A percentile compares a stretch with the other conserved stretches of the same genome.
Conservation (phyloP, 2,888 invertebrate genomes). For the Dryomyza anilis region DNA sequence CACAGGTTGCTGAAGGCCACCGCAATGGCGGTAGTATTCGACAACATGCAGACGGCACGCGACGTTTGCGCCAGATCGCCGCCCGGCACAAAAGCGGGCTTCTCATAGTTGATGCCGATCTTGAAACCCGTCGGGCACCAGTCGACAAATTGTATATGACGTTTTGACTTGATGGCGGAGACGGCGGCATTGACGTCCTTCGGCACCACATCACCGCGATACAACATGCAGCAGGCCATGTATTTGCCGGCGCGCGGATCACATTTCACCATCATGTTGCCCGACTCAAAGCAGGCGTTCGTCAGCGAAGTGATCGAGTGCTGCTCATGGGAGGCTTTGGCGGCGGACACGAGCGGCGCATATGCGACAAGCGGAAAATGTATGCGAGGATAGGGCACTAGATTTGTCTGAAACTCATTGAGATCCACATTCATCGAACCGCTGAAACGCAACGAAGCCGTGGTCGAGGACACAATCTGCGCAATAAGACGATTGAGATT, state of each 20-base stretch:
- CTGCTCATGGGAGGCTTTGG: slow-evolving; percentile 51
- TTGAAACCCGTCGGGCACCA: slow-evolving; percentile 95
- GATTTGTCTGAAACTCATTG: slow-evolving; percentile 87
- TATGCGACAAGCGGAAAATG: slow-evolving; percentile 65
- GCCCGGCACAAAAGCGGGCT: slow-evolving; percentile 76
- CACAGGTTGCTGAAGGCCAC: slow-evolving; percentile 89
- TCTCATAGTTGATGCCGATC: slow-evolving; percentile 84
- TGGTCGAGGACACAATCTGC: slow-evolving; percentile 84
- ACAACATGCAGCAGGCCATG: slow-evolving; percentile 87
- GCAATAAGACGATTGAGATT: slow-evolving; percentile 74
- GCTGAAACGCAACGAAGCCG: slow-evolving; percentile 84
- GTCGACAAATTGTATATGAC: slow-evolving; percentile 86
- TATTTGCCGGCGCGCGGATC: slow-evolving; percentile 84
- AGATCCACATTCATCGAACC: slow-evolving; percentile 89
- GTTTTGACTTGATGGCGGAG: slow-evolving; percentile 76
- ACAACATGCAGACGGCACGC: slow-evolving; percentile 87
- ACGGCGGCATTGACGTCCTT: slow-evolving; percentile 88
- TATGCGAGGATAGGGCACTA: slow-evolving; percentile 91
- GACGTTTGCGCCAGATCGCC: slow-evolving; percentile 82
- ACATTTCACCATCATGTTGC: slow-evolving; percentile 88
- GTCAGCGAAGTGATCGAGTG: slow-evolving; percentile 76
- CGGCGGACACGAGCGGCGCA: slow-evolving; percentile 53
- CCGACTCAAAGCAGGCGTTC: slow-evolving; percentile 84
- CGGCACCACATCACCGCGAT: slow-evolving; percentile 88
- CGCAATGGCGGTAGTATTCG: slow-evolving; percentile 89